phyloP scores from a whole-genome alignment of 2,888 invertebrate genomes.

The Caenorhabditis doughertyi region DNA sequence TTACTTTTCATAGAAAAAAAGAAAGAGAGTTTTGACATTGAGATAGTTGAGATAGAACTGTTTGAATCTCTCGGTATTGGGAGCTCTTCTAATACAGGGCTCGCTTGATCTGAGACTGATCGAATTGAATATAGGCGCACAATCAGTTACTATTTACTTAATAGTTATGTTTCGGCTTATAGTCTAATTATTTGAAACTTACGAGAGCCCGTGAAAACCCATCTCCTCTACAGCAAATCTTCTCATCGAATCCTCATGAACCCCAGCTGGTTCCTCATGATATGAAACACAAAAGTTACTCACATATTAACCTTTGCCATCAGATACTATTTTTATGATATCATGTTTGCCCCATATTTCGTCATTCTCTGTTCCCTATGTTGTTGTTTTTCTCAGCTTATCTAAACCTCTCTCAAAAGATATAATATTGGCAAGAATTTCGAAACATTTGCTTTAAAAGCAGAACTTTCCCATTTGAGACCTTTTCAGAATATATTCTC shows the following conservation, averaged over 20 bases:
- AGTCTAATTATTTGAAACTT: no score
- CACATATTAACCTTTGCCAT: neutral
- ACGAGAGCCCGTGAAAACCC: neutral
- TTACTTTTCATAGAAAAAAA: no score
- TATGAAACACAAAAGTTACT: neutral
- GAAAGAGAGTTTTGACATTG: no score
- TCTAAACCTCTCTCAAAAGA: conserved; percentile 9
- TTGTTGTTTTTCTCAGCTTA: conserved; percentile 12
- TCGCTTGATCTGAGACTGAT: no score
- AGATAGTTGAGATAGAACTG: no score
- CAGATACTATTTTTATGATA: conserved; percentile 13
- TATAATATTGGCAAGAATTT: conserved; percentile 26
- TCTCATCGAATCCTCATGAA: neutral
- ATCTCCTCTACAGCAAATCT: neutral
- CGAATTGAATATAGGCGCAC: no score
- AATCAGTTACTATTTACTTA: no score
- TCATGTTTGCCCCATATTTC: conserved; percentile 42
- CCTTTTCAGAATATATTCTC: no score
- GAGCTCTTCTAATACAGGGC: no score
- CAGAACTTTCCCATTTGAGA: neutral
- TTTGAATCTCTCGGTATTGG: no score
- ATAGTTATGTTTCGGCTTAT: neutral
- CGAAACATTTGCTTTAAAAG: conserved; percentile 17
- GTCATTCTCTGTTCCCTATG: conserved; percentile 19
- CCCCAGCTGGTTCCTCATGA: neutral